A percentile compares a stretch with the other conserved stretches of the same genome.
Evolutionary conservation across 2,113 vertebrate species (phyloP).

Genomic region (Poeciliopsis occidentalis): DNA sequence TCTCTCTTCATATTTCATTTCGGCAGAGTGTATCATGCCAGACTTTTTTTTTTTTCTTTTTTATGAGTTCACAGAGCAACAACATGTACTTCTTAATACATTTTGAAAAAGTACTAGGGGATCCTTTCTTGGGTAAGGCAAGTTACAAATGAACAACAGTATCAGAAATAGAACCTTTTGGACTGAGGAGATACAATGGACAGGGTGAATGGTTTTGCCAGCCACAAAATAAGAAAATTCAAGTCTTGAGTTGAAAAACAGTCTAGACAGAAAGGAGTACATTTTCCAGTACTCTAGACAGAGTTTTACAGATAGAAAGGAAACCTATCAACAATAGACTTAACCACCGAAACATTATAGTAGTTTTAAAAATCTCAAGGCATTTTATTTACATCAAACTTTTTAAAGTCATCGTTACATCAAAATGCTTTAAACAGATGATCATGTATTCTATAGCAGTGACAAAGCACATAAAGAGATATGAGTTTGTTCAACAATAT

Average conservation of each 20-base stretch:
- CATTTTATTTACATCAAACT: no score
- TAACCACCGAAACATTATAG: no score
- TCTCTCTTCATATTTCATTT: conserved; percentile 34
- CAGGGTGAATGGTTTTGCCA: neutral
- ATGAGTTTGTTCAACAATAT: neutral
- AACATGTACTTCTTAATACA: conserved; percentile 6
- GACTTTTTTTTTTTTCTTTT: conserved; percentile 11
- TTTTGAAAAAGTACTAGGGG: neutral
- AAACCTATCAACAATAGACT: no score
- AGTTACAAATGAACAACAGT: neutral
- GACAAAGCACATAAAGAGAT: neutral
- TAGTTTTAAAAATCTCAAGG: no score
- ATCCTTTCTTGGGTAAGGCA: conserved; percentile 6
- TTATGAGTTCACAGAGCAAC: conserved; percentile 17
- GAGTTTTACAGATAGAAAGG: no score
- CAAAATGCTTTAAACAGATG: neutral
- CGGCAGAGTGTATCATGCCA: conserved; percentile 26
- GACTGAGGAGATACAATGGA: neutral
- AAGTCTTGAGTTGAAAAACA: no score
- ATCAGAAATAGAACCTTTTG: neutral
- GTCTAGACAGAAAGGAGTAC: no score
- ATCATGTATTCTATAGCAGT: neutral
- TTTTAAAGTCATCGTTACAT: neutral
- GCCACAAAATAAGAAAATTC: neutral
- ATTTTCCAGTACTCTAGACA: no score